Conservation (phyloP, 2,113 vertebrate species). For the Callorhinus ursinus region DNA sequence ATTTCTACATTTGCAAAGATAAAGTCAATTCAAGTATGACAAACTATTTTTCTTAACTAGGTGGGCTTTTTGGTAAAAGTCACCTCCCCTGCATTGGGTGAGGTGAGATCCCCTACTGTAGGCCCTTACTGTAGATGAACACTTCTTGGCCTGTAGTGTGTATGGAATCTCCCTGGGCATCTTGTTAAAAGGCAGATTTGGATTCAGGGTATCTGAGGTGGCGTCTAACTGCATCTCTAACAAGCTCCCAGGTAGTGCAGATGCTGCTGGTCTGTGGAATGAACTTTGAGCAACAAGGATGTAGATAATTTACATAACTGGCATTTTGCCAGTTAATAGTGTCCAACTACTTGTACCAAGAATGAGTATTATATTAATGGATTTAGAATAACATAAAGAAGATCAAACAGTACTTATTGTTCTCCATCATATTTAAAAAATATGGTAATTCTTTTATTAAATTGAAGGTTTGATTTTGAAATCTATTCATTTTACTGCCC, state of each 20-base stretch:
- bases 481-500: not conserved
- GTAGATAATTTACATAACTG: not conserved
- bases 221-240: not conserved
- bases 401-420: not conserved
- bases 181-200: not conserved
- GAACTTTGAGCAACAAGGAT: not conserved
- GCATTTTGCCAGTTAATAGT: not conserved
- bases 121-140: not conserved
- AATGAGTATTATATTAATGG: not conserved
- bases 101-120: not conserved
- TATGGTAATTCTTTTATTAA: not conserved
- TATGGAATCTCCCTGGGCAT: not conserved
- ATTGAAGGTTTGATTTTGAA: not conserved
- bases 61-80: not conserved
- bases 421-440: slow-evolving; percentile 28
- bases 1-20: not conserved
- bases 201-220: not conserved
- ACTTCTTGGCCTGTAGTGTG: not conserved
- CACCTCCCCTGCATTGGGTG: not conserved
- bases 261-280: not conserved
- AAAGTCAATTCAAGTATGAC: not conserved
- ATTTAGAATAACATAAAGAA: not conserved
- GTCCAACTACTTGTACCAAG: not conserved
- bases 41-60: not conserved
- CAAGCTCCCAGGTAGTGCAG: not conserved